Conservation (phyloP, 2,888 invertebrate genomes). For the Lasioglossum lativentre region DNA sequence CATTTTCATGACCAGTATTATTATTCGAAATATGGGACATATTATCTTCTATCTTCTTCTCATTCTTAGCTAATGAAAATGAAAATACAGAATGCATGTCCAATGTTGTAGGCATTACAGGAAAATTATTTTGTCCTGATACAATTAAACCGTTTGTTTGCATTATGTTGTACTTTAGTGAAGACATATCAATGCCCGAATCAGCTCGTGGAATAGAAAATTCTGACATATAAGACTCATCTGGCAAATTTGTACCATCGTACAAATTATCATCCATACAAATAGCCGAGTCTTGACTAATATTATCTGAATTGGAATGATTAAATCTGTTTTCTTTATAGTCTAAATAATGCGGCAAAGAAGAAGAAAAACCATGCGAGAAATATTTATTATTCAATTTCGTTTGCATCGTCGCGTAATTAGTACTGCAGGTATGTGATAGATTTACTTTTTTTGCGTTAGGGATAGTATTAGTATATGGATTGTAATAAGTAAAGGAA, state of each 20-base stretch:
- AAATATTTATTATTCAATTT: constrained; percentile 9
- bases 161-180: constrained; percentile 45
- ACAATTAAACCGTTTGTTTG: constrained; percentile 5
- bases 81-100: constrained; percentile 41
- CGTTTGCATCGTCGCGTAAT: constrained; percentile 14
- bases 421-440: constrained; percentile 1
- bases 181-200: constrained; percentile 71
- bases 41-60: constrained; percentile 42
- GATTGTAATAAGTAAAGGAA: constrained; percentile 76
- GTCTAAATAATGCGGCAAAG: constrained; percentile 18
- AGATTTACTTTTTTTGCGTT: constrained; percentile 35
- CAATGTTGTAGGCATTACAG: constrained; percentile 44
- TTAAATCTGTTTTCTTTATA: constrained; percentile 28
- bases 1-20: constrained; percentile 21
- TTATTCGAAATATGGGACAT: constrained; percentile 34
- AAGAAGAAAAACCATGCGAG: constrained; percentile 34
- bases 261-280: constrained; percentile 73
- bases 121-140: constrained; percentile 37
- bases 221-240: constrained; percentile 67
- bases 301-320: constrained; percentile 49
- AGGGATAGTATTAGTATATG: constrained; percentile 72
- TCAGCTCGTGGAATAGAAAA: constrained; percentile 65
- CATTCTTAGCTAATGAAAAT: constrained; percentile 32
- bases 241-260: constrained; percentile 56
- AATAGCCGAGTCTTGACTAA: constrained; percentile 78